Percentiles rank a stretch among this genome's conserved stretches.
These are phyloP conservation scores for Mythimna ferrago DNA, from an alignment of 2,888 invertebrate genomes.

Conservation along the genomic window DNA sequence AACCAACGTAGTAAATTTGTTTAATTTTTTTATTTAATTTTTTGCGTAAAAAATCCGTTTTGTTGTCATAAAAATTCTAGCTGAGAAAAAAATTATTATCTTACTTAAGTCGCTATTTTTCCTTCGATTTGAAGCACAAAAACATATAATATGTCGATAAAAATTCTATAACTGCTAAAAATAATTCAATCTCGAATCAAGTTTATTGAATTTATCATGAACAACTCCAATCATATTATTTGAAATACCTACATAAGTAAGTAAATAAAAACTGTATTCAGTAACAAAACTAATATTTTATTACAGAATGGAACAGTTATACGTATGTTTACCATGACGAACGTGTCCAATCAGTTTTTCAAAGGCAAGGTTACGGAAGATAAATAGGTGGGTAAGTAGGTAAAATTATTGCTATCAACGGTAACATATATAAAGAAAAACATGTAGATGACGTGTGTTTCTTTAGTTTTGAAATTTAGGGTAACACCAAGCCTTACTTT, in stretches of 20 bases:
- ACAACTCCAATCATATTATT: conserved; percentile 7
- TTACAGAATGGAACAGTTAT: conserved; percentile 52
- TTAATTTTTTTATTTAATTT: conserved; percentile 3
- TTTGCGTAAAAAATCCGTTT: neutral
- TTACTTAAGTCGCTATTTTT: neutral
- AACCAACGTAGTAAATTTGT: neutral
- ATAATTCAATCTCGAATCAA: conserved; percentile 23
- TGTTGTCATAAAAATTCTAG: neutral
- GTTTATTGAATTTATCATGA: conserved; percentile 39
- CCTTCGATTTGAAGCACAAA: neutral
- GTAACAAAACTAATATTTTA: conserved; percentile 30
- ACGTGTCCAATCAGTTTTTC: conserved; percentile 71
- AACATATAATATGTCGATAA: neutral
- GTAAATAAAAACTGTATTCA: conserved; percentile 17
- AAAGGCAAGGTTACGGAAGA: conserved; percentile 64
- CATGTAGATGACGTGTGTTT: conserved; percentile 17
- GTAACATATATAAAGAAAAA: conserved; percentile 24
- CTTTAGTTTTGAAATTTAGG: conserved; percentile 4
- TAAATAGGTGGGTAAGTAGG: conserved; percentile 38
- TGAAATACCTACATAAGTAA: conserved; percentile 6
- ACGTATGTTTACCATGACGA: conserved; percentile 58
- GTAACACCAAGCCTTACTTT: neutral
- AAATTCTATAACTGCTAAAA: neutral
- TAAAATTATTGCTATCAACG: conserved; percentile 21
- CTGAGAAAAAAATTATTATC: neutral